A percentile compares a stretch with the other conserved stretches of the same genome.
Conservation (phyloP, 2,113 vertebrate species). For the Centropus bengalensis region DNA sequence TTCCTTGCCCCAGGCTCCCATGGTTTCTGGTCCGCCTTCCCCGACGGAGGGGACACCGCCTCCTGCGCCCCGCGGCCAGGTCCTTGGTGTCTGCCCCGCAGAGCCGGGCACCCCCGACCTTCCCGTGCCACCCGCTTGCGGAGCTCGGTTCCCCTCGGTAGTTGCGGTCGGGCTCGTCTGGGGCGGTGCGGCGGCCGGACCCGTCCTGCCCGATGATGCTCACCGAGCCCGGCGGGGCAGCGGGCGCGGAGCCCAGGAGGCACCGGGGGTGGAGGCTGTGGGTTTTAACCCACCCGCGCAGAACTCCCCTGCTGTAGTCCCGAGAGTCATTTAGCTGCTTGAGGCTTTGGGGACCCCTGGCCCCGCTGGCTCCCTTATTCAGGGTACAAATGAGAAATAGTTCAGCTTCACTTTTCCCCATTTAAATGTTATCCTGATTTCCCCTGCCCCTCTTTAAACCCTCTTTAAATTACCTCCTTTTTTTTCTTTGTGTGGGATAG, state of each 20-base stretch:
- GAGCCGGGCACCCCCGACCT: neutral
- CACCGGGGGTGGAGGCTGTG: no score
- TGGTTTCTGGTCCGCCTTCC: neutral
- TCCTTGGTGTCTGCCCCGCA: no score
- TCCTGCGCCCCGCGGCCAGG: no score
- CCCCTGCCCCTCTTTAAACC: rapidly evolving
- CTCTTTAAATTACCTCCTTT: neutral
- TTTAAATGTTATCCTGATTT: neutral
- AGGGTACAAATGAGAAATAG: neutral
- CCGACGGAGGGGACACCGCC: neutral
- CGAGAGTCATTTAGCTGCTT: neutral
- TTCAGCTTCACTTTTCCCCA: neutral
- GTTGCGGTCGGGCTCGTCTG: neutral
- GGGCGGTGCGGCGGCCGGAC: neutral
- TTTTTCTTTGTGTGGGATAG: rapidly evolving
- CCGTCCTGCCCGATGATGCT: neutral
- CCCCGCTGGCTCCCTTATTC: neutral
- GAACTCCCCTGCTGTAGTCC: neutral
- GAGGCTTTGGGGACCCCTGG: neutral
- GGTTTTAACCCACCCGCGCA: neutral
- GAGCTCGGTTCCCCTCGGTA: neutral
- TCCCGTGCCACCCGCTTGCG: neutral
- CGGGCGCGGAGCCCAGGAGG: neutral
- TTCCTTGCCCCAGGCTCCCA: no score
- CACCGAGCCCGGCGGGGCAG: neutral